Percentiles rank a stretch among this genome's conserved stretches.
Conservation (phyloP, 2,888 invertebrate genomes). For the Caenorhabditis sp. region DNA sequence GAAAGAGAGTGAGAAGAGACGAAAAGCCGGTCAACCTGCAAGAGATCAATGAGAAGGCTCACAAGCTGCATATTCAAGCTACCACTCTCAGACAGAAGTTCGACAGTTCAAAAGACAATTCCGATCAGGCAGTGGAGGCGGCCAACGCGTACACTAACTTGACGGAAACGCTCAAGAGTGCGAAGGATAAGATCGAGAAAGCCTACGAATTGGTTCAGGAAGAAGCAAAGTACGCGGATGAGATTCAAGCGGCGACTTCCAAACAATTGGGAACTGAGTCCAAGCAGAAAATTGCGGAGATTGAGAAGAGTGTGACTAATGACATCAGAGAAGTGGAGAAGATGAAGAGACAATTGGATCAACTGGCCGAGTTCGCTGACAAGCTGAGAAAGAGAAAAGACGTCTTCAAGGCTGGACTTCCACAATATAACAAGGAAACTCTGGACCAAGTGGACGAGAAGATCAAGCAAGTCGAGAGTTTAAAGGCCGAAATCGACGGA, state of each 20-base stretch:
- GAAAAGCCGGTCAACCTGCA: slow-evolving; percentile 34
- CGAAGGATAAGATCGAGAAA: slow-evolving; percentile 60
- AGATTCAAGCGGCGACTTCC: slow-evolving; percentile 11
- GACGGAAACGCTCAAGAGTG: slow-evolving; percentile 62
- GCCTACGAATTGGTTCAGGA: slow-evolving; percentile 51
- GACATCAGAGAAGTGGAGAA: slow-evolving; percentile 53
- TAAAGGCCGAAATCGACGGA: slow-evolving; percentile 52
- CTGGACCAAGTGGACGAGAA: slow-evolving; percentile 43
- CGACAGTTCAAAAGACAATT: slow-evolving; percentile 41
- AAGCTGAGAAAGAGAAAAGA: slow-evolving; percentile 50
- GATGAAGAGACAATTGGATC: slow-evolving; percentile 43
- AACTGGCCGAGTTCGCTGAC: slow-evolving; percentile 27
- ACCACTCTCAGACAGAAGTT: slow-evolving; percentile 24
- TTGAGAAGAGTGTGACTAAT: slow-evolving; percentile 25
- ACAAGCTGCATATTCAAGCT: slow-evolving; percentile 56
- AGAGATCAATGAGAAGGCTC: slow-evolving; percentile 44
- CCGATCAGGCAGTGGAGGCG: slow-evolving; percentile 66
- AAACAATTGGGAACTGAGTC: slow-evolving; percentile 2
- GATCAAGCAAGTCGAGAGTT: slow-evolving; percentile 40
- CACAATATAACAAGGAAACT: slow-evolving; percentile 22
- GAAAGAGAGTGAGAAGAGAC: slow-evolving; percentile 53
- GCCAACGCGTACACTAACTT: slow-evolving; percentile 71
- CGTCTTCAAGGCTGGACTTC: slow-evolving; percentile 25
- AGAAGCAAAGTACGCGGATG: slow-evolving; percentile 18
- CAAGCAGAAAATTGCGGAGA: slow-evolving; percentile 30